These are phyloP conservation scores for Ctenicera cuprea DNA, from an alignment of 2,888 invertebrate genomes.

Conservation along the genomic window DNA sequence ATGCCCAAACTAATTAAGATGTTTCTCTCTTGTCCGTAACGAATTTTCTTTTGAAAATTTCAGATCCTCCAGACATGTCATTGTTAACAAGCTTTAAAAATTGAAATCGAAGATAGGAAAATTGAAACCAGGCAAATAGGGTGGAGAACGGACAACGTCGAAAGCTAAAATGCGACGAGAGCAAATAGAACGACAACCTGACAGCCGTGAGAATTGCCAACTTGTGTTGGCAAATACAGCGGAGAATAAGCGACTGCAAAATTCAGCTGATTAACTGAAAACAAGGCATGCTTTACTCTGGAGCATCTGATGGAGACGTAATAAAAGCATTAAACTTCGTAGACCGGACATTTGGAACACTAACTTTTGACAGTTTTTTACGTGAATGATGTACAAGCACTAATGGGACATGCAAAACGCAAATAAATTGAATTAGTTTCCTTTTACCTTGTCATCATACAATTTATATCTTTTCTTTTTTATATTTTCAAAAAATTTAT, in stretches of 20 bases:
- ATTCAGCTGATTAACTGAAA: conserved; percentile 39
- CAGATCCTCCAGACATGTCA: neutral
- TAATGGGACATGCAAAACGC: neutral
- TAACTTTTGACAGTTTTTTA: neutral
- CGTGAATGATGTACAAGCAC: neutral
- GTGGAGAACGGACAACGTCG: conserved; percentile 28
- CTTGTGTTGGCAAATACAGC: conserved; percentile 37
- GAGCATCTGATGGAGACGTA: neutral
- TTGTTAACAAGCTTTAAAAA: neutral
- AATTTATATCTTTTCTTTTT: too few relatives aligned
- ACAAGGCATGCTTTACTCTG: conserved; percentile 20
- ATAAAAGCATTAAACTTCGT: conserved; percentile 23
- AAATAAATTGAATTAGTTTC: too few relatives aligned
- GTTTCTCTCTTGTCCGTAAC: too few relatives aligned
- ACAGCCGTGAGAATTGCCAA: conserved; percentile 36
- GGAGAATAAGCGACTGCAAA: conserved; percentile 38
- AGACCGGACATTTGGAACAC: neutral
- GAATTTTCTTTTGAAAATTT: conserved; percentile 3
- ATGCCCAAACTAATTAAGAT: conserved; percentile 26
- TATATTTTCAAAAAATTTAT: too few relatives aligned
- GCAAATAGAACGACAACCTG: conserved; percentile 30
- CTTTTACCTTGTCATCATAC: too few relatives aligned
- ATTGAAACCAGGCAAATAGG: conserved; percentile 29
- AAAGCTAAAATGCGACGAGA: conserved; percentile 27
- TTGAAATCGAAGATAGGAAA: neutral